Evolutionary conservation across 2,797 vertebrate species (phyloP).

Genomic region (Squalus acanthias): DNA sequence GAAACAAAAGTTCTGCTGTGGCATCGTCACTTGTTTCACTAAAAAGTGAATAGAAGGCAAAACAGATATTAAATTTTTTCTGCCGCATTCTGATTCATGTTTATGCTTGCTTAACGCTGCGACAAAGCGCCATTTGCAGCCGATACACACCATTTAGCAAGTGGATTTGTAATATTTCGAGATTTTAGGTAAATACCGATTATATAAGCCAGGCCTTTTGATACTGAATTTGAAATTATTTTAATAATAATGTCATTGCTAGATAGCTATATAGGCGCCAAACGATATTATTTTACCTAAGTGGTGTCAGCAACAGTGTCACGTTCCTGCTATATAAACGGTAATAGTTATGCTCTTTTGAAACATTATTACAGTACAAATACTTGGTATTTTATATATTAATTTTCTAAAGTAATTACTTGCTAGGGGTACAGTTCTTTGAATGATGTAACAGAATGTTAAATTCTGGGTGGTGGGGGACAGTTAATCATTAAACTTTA

Average conservation of each 20-base stretch:
- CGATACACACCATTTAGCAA: neutral
- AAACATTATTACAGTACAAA: neutral
- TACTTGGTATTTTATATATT: neutral
- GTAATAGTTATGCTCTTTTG: neutral
- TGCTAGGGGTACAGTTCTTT: neutral
- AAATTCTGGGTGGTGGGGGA: neutral
- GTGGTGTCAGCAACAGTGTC: too few species aligned
- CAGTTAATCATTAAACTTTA: neutral
- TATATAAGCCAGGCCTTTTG: neutral
- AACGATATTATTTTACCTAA: neutral
- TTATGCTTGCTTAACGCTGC: neutral
- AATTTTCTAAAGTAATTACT: neutral
- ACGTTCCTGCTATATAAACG: neutral
- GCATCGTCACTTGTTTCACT: neutral
- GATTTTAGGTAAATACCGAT: neutral
- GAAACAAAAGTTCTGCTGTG: neutral
- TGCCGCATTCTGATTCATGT: too few species aligned
- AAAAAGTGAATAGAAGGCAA: conserved; percentile 4
- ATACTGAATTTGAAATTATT: neutral
- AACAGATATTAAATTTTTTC: neutral
- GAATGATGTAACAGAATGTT: neutral
- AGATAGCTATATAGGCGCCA: neutral
- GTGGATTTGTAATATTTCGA: neutral
- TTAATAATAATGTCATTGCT: neutral
- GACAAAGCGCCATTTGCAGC: neutral